Evolutionary conservation across 2,888 invertebrate species (phyloP), one percentile per base, ranked within the genome.

Genomic region (Salpingus planirostris): DNA sequence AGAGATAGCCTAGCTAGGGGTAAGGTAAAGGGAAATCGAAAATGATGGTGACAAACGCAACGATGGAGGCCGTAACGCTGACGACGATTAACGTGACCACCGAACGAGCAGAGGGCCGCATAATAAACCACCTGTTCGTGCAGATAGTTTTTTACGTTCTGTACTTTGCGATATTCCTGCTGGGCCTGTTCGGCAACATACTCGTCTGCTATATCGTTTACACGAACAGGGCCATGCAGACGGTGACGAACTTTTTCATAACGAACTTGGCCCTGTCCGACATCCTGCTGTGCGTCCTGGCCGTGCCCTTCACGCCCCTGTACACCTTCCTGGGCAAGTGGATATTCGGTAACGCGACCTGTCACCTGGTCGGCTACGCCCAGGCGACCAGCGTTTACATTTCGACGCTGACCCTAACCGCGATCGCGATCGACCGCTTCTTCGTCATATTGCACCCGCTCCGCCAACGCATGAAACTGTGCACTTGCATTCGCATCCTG

Each of bases 381-480:
- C 91, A 91, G 65, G 95, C 92, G 31, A 88, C 90, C 53, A 91
- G 91, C 60, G 93, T 98, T 47, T 98, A 96, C 73, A 92, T 97
- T 57, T 93, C 93, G 41, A 95, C 96, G 1, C 71, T 97, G 52
- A 97, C 97, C 3, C 74, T 98, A 42, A 96, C 92, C 48, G 90
- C 95, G 46, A 97, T 98, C 51, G 97, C 97, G 27, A 83, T 97
- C 40, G 97, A 98, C 69, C 78, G 97, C 33, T 97, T 91, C 67
- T 87, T 95, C 64, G 95, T 96, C 40, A 97, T 98, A 49, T 87
- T 96, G 42, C 89, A 93, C 62, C 96, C 96, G 0, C 95, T 93
- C 66, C 76, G 82, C 56, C 91, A 90, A 3, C 74, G 93, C 42
- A 93, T 93, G 90, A 87, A 85, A 62, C 73, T 88, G 21, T 78